A percentile compares a stretch with the other conserved stretches of the same genome.
Conservation (phyloP, 2,113 vertebrate species). For the Lophochroa leadbeateri region DNA sequence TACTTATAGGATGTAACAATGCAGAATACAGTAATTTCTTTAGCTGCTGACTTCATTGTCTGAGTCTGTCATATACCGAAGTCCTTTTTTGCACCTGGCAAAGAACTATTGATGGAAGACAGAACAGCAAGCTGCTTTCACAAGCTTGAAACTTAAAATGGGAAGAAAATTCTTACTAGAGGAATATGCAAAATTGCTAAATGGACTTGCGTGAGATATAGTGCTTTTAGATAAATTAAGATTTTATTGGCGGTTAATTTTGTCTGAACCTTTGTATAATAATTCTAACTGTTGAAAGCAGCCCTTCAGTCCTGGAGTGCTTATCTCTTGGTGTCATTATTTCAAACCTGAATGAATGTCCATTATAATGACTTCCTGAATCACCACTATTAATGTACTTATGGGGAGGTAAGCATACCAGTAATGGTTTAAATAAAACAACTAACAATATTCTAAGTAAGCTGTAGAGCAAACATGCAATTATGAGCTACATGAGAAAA, state of each 20-base stretch:
- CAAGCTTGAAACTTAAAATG: neutral
- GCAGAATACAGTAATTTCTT: slow-evolving; percentile 12
- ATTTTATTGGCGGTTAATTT: slow-evolving; percentile 2
- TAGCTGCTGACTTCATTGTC: neutral
- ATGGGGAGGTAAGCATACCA: neutral
- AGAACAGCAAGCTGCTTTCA: slow-evolving; percentile 20
- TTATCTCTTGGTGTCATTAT: neutral
- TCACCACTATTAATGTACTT: neutral
- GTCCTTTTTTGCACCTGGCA: neutral
- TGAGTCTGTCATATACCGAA: neutral
- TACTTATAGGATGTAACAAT: neutral
- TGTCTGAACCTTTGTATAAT: neutral
- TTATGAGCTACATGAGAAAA: neutral
- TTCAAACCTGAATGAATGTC: neutral
- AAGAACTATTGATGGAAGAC: neutral
- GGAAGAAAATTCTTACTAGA: neutral
- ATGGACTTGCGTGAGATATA: neutral
- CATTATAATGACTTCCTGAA: neutral
- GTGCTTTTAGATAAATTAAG: neutral
- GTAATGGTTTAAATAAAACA: neutral
- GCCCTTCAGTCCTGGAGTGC: neutral
- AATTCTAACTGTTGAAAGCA: neutral
- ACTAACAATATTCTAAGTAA: neutral
- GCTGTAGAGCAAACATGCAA: accelerated
- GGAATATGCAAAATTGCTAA: neutral